Evolutionary conservation across 1,140 invertebrate genomes (phyloP), one percentile per base, ranked within the genome.

Genomic region (Bombus terrestris): DNA sequence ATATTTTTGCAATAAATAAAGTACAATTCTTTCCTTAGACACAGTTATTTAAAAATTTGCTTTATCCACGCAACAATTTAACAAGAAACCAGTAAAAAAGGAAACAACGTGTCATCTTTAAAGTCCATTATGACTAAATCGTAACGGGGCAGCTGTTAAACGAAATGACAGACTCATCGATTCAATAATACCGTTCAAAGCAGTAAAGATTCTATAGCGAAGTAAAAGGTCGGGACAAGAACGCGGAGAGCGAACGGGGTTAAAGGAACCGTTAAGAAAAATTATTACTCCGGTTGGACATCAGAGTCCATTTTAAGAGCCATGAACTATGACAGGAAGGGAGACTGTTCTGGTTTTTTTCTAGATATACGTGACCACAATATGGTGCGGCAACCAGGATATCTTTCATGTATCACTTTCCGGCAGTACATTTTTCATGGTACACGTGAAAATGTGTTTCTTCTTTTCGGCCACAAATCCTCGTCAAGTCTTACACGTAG

Each of bases 231-330:
- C 9, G n/a, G 12, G 32, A 15, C n/a, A 43, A 35, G 74, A 59
- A 66, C 57, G 62, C 47, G 80, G 47, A 71, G 39, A 39, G 59
- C 25, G 39, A 83, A 74, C 28, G 32, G 25, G 73, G 76, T 28
- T 85, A 39, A 71, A 32, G 73, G 47, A 82, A 81, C 41, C 81
- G 83, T 88, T 77, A 64, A 64, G 62, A 72, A 73, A 88, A 89
- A 88, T 88, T 89, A 89, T 71, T 89, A 64, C 66, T 74, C 41
- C 78, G 79, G 86, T 85, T 81, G 43, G 71, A 72, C 53, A 88
- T 69, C 43, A 64, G 78, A 57, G 43, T 71, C 76, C 76, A 37
- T 84, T 57, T 71, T 41, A 57, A 41, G 39, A 68, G 73, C 37
- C 69, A 64, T 37, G 28, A 62, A 41, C 57, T 79, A 85, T 74